Evolutionary conservation across 2,888 invertebrate species (phyloP), one percentile per base, ranked within the genome.

Genomic region (Boloria selene): DNA sequence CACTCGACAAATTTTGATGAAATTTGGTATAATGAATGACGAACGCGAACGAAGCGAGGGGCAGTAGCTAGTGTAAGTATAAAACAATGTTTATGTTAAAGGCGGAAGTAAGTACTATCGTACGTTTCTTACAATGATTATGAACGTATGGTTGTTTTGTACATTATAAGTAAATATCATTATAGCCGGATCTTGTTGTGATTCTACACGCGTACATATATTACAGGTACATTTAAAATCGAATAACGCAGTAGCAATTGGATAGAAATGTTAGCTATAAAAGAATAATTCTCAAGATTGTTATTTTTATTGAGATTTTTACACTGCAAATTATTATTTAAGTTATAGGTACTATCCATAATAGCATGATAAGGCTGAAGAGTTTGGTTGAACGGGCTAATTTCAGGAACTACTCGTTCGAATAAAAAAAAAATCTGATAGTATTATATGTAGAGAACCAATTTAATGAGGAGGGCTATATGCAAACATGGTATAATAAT

Each of bases 141-240:
- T 47, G 49, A 47, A 17, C 13, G n/a, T 47, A 49, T 49, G n/a
- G 14, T 49, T 59, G 54, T 62, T 54, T 50, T 38, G 17, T 44
- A 18, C 31, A 38, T 10, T 66, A 22, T 49, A 38, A 59, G 31
- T 65, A 51, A 55, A 56, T 44, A 49, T 67, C 64, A 60, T 50
- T 50, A 17, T 60, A 64, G 64, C 62, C 70, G 70, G 65, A 68
- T 64, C 55, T 68, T 14, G 58, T 70, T 70, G 58, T 64, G 49
- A 62, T 64, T 65, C 49, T 55, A 14, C 61, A 53, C 17, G 51
- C 51, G 65, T 60, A n/a, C n/a, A n/a, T n/a, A n/a, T n/a, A n/a
- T n/a, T n/a, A n/a, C n/a, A 22, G 22, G 22, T 22, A 14, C 18
- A 44, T 52, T 22, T 52, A 6, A 18, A 22, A 44, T 18, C 14